These are phyloP conservation scores for Chaetodon auriga DNA, from an alignment of 2,113 vertebrate genomes.

Conservation along the genomic window DNA sequence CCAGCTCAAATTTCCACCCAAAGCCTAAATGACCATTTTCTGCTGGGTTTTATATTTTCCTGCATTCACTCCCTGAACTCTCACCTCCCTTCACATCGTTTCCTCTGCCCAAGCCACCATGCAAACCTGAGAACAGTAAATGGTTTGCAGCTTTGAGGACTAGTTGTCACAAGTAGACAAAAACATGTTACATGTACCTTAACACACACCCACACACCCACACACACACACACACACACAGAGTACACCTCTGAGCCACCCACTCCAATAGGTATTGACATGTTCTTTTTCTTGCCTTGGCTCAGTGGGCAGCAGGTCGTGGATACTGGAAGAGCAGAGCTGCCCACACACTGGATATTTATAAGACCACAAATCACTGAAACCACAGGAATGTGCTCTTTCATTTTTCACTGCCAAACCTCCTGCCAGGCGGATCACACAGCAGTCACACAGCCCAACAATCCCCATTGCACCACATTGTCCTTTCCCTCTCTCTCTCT, in stretches of 20 bases:
- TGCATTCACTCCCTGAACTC: background rate
- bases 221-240: conserved; percentile 2
- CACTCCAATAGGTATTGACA: conserved; percentile 69
- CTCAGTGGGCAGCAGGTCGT: conserved; percentile 75
- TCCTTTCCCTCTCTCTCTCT: conserved; percentile 22
- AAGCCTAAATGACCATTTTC: background rate
- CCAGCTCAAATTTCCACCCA: background rate
- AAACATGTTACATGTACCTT: conserved; percentile 24
- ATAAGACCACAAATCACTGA: conserved; percentile 78
- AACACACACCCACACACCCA: background rate
- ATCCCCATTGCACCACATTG: conserved; percentile 7
- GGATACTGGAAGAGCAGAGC: conserved; percentile 65
- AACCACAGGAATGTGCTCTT: conserved; percentile 72
- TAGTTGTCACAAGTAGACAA: conserved; percentile 25
- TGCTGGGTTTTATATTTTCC: background rate
- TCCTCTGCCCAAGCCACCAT: background rate
- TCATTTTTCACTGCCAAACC: conserved; percentile 63
- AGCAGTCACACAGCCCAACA: conserved; percentile 43
- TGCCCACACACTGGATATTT: conserved; percentile 81
- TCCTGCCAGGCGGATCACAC: conserved; percentile 59
- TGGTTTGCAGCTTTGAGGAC: background rate
- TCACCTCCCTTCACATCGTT: no score
- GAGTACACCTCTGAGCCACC: conserved; percentile 51
- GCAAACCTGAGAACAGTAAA: background rate
- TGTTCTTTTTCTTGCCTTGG: conserved; percentile 65